phyloP scores from a whole-genome alignment of 1,140 invertebrate genomes.

The Nasonia giraulti region DNA sequence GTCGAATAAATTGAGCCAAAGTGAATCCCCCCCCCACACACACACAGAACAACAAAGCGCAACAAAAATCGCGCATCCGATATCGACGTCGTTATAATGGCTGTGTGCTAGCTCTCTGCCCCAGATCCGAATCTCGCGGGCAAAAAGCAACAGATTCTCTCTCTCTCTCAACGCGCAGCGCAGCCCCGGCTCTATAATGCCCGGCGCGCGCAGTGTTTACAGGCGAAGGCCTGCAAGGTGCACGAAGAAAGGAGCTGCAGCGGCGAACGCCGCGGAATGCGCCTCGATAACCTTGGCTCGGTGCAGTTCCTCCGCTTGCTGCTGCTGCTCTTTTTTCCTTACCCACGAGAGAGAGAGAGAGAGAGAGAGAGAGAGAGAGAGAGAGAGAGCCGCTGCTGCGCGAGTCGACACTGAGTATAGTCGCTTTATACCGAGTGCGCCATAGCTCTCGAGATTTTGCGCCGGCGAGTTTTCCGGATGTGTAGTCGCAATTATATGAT shows the following conservation, averaged over 20 bases:
- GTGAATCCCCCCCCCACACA: too few species aligned
- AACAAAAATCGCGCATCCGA: not conserved
- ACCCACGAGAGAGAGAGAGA: not conserved
- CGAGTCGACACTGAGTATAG: too few species aligned
- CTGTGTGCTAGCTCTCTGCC: not conserved
- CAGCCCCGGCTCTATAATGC: not conserved
- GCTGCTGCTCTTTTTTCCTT: not conserved
- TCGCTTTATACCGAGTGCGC: too few species aligned
- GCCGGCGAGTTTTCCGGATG: too few species aligned
- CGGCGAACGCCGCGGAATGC: slow-evolving; percentile 61
- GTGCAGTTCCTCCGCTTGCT: slow-evolving; percentile 21
- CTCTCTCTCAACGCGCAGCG: not conserved
- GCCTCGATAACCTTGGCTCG: slow-evolving; percentile 69
- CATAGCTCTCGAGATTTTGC: too few species aligned
- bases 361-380: slow-evolving; percentile 3
- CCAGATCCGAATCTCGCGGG: not conserved
- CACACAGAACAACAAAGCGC: not conserved
- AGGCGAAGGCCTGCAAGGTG: slow-evolving; percentile 11
- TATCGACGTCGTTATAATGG: not conserved
- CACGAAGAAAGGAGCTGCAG: not conserved
- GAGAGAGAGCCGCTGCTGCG: not conserved
- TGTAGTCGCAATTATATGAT: too few species aligned
- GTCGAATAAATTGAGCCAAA: too few species aligned
- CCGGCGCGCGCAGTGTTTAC: not conserved
- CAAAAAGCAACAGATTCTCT: not conserved